phyloP scores from a whole-genome alignment of 2,797 vertebrate species.

The Passerculus sandwichensis region DNA sequence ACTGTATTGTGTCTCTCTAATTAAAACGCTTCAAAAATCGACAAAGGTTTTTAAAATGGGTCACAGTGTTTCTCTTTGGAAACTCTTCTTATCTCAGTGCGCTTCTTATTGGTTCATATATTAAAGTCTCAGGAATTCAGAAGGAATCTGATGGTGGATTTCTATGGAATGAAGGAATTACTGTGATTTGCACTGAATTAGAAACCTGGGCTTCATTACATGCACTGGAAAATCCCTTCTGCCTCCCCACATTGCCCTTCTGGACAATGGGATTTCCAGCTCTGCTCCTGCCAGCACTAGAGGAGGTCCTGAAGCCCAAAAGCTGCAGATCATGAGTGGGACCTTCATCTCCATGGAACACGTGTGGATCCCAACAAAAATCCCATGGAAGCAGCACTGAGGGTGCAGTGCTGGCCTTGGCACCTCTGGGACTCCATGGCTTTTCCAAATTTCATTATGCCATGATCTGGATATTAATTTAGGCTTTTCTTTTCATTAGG shows the following conservation, averaged over 20 bases:
- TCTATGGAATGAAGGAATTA: not conserved
- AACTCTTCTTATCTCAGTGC: not conserved
- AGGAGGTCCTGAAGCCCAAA: not conserved
- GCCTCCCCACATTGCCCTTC: not conserved
- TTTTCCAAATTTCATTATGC: not conserved
- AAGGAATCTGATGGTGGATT: not conserved
- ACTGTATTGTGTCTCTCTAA: not conserved
- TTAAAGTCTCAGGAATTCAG: not conserved
- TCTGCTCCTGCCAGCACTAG: not conserved
- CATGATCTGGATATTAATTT: not conserved
- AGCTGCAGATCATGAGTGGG: fast-evolving
- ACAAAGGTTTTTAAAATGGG: not conserved
- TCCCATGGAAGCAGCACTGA: not conserved
- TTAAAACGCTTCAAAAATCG: not conserved
- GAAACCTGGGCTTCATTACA: not conserved
- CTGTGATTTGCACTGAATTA: not conserved
- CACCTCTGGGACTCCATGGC: not conserved
- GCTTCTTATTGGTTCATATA: not conserved
- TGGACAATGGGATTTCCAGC: fast-evolving
- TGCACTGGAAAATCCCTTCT: not conserved
- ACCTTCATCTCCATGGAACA: not conserved
- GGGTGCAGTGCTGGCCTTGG: not conserved
- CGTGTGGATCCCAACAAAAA: not conserved
- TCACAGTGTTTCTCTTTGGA: not conserved
- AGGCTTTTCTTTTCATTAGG: not conserved